Evolutionary conservation across 2,888 invertebrate species (phyloP), one percentile per base, ranked within the genome.

Genomic region (Diploptera punctata): DNA sequence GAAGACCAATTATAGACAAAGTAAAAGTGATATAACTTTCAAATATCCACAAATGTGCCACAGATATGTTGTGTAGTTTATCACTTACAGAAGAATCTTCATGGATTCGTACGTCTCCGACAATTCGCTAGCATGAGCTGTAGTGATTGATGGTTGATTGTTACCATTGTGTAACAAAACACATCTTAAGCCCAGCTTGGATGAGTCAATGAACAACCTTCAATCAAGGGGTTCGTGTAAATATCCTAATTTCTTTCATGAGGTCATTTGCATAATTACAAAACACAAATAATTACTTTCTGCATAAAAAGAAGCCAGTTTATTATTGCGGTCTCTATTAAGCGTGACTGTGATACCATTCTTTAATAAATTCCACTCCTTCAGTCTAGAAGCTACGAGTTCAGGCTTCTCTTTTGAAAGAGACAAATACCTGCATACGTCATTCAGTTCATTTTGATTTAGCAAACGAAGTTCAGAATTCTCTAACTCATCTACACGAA

Each of bases 71-170:
- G 47, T 47, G 18, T 47, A 47, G 47, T 13, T 47, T 47, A 47
- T 47, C 47, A 47, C 47, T 47, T 47, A n/a, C 47, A 47, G 47
- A n/a, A 47, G 47, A n/a, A 47, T 47, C 47, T 47, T n/a, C 47
- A 47, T n/a, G 47, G 47, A 47, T 47, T 47, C 18, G 47, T 47
- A 10, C n/a, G 47, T 13, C 7, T 47, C 47, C 47, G 7, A 13
- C 18, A 47, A 47, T 47, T n/a, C 47, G n/a, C 9, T n/a, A 47
- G 47, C 47, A 47, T 47, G 47, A 47, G 7, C 18, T 47, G 18
- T 47, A 47, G 47, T 7, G 47, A 47, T 47, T 47, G 47, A 47
- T 47, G 47, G 47, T 47, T 47, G 7, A 7, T 47, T 47, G 47
- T 47, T 47, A 47, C 47, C 47, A 47, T n/a, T 47, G 47, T 47